Evolutionary conservation across 2,797 vertebrate species (phyloP), one percentile per base, ranked within the genome.

Genomic region (Microctenopoma stevenorrisi): DNA sequence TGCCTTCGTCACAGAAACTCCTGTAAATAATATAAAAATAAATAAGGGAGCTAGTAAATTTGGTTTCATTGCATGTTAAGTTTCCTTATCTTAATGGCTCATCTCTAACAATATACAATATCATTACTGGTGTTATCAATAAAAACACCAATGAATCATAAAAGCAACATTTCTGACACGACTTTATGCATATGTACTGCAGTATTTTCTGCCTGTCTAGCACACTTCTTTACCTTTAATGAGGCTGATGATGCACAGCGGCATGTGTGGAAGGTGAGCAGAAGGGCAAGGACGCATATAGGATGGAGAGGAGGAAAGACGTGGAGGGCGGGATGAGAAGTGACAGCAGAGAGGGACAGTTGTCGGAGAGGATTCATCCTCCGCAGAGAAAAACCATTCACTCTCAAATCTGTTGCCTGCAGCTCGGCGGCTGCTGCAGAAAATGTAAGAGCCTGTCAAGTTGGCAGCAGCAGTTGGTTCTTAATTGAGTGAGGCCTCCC

Each of bases 381-480:
- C 78, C 69, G 40, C 76, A 63, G 70, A 83, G 63, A 85, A 82
- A 70, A 68, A 84, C 79, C 44, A 78, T 76, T 86, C 73, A 84
- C 75, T 84, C 80, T 73, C 71, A 85, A 89, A 88, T 89, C 86
- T 86, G 76, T 60, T 51, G 82, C 87, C 87, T 68, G 68, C 85
- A 88, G 88, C 85, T 77, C 70, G 26, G 77, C 15, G 54, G 61
- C 72, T 71, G 85, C 82, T 82, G 74, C 42, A 11, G 72, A 35
- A 42, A 82, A 83, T 68, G 66, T 72, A 76, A 68, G 72, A 84
- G 78, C 59, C 74, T 81, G 72, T 89, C 73, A 81, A 76, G 62
- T 65, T 50, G 7, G 77, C 79, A 22, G 75, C 74, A 61, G 81
- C 81, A 52, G 68, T 78, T 73, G 76, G 76, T 83, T 89, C 86